Base-by-base conservation (phyloP, 2,797 vertebrate genomes). In the Parauchenoglanis punctatus region DNA sequence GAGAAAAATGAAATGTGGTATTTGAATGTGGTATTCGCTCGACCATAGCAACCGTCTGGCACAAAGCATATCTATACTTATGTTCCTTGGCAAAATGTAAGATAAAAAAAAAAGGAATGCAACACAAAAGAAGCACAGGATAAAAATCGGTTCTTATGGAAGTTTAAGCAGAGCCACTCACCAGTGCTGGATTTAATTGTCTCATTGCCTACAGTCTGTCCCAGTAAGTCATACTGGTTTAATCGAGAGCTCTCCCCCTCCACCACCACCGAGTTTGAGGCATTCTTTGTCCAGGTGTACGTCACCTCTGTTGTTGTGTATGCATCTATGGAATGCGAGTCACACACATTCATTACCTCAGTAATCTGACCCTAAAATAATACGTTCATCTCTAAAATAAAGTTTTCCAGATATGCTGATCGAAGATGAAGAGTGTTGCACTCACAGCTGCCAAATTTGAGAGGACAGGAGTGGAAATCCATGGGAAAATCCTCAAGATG, bases 381-480 rank as follows among this genome's bases (percentile, higher is more conserved):
- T 7, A 58, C 6, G 12, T 61, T 86, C n/a, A 46, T 56, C 25
- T 35, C 25, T 28, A 28, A 73, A 80, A 85, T 58, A 61, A 54
- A 61, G 54, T 25, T 54, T 58, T 86, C 0, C 20, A 88, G 54
- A 85, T 8, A 44, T 52, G 17, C 31, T 70, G 35, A 63, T 46
- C 35, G 17, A 44, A 46, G n/a, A 17, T 73, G 35, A 86, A 86
- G 2, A 49, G 25, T 18, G 59, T n/a, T 13, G 89, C 96, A 99
- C 99, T 99, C 96, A 99, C 99, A 99, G 96, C 99, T 99, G 96
- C 99, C 99, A 94, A 99, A 99, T 96, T 99, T 99, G 92, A 99
- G 95, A 81, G 99, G 99, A 93, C 99, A 99, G 13, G 99, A 98
- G 93, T 99, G 99, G 87, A 97, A 98, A 94, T 99, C 99, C 99